Evolutionary conservation across 2,797 vertebrate genomes (phyloP), one percentile per base, ranked within the genome.

Genomic region (Knipowitschia caucasica): DNA sequence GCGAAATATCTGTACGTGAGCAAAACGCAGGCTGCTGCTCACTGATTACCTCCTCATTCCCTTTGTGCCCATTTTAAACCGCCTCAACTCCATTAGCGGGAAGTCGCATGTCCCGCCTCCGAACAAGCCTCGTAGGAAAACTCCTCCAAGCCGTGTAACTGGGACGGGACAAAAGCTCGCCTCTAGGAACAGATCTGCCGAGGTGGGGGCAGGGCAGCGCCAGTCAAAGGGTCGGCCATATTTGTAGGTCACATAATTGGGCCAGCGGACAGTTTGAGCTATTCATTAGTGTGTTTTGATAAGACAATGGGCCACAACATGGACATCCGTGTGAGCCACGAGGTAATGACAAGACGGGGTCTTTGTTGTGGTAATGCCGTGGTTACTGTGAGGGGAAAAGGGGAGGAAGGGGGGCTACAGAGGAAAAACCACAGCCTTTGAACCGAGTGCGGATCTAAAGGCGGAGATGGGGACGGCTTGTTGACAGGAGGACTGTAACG

Each of bases 171-270:
- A 87, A 82, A 86, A 68, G 55, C 80, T 76, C 75, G 62, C 54
- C 78, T n/a, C 71, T 60, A 62, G 66, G 60, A 62, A 59, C 56
- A 50, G n/a, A n/a, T n/a, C n/a, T n/a, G 17, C 56, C 63, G 67
- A 59, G 78, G 47, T 61, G 60, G 20, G 51, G 71, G 77, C n/a
- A 73, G 71, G 64, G 56, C 62, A 56, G 71, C 50, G 42, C 53
- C 45, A 46, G 56, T 55, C 50, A 4, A 49, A 65, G 38, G 59
- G 55, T 54, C 9, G 2, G 35, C 58, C 51, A 69, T 81, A 78
- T 89, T 91, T 91, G 78, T 88, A 73, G 90, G 88, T 85, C 80
- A 79, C 51, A 66, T 90, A 93, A 91, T 91, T 84, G 77, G 86
- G 88, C 87, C 72, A 53, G 71, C 56, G 81, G 82, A 87, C 84